Evolutionary conservation across 2,113 vertebrate species (phyloP).

Genomic region (Gorsachius goisagi): DNA sequence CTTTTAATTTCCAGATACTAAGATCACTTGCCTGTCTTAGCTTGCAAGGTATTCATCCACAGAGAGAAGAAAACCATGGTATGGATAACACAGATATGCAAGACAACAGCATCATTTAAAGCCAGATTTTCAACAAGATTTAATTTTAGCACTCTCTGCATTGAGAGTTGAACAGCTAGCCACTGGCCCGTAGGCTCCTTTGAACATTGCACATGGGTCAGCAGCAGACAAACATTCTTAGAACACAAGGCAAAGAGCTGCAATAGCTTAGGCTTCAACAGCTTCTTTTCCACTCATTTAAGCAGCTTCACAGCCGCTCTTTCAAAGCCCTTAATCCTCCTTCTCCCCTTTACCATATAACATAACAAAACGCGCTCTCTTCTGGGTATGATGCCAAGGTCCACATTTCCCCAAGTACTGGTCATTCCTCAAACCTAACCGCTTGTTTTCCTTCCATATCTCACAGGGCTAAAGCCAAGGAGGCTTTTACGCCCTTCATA

Average conservation of each 20-base stretch:
- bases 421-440: background rate
- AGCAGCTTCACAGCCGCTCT: background rate
- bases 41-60: background rate
- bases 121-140: background rate
- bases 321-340: background rate
- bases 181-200: background rate
- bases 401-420: background rate
- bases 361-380: background rate
- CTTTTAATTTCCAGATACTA: background rate
- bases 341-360: background rate
- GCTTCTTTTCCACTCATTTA: background rate
- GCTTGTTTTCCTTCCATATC: background rate
- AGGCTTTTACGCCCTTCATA: slow-evolving; percentile 34
- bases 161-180: background rate
- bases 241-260: background rate
- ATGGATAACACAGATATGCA: background rate
- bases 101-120: background rate
- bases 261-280: background rate
- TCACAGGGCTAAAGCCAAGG: background rate
- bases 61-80: background rate
- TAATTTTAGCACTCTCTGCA: background rate
- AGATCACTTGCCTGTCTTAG: background rate
- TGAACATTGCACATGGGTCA: background rate
- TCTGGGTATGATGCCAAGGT: background rate
- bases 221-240: background rate